Evolutionary conservation across 2,888 invertebrate genomes (phyloP).

Genomic region (Phengaris alcon): DNA sequence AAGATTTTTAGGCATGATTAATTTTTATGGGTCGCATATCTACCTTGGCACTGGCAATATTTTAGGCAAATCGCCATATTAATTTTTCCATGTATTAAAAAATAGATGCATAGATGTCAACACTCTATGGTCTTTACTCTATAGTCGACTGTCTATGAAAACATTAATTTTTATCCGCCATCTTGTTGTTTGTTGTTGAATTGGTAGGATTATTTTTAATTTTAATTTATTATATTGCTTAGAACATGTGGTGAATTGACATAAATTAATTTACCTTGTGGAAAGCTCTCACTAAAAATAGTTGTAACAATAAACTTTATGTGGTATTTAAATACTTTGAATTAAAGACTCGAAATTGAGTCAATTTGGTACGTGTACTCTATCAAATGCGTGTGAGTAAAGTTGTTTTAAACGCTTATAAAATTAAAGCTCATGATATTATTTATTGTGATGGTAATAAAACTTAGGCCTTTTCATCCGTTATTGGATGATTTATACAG

Average conservation of each 20-base stretch:
- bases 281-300: background rate
- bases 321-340: background rate
- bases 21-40: too few relatives aligned
- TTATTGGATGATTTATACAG: too few relatives aligned
- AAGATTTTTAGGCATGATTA: too few relatives aligned
- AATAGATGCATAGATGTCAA: too few relatives aligned
- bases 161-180: background rate
- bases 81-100: too few relatives aligned
- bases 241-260: background rate
- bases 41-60: too few relatives aligned
- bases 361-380: background rate
- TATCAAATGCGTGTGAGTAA: conserved; percentile 13
- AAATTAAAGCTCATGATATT: background rate
- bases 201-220: background rate
- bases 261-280: background rate
- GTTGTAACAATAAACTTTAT: background rate
- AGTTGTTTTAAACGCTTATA: background rate
- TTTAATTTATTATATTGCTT: background rate
- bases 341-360: background rate
- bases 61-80: too few relatives aligned
- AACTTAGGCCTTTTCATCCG: too few relatives aligned
- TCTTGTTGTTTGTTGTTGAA: conserved; percentile 18
- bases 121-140: too few relatives aligned
- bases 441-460: too few relatives aligned
- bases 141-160: too few relatives aligned